Base-by-base conservation (phyloP, 92 coral and sea anemone genomes). In the Anthopleura xanthogrammica region DNA sequence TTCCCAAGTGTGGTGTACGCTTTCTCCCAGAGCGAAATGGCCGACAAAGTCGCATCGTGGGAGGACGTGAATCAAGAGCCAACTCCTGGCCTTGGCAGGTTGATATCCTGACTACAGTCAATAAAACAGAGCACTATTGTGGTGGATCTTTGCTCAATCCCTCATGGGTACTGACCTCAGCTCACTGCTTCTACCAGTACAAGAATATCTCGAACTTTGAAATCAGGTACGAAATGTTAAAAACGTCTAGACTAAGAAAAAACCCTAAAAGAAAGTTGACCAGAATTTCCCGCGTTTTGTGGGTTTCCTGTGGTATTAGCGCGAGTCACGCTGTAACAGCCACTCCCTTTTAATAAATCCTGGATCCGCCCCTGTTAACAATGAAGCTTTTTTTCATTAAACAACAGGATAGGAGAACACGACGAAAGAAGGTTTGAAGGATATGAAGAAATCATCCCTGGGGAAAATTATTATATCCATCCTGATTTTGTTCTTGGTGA, bases 11-110 rank as follows among this genome's bases (percentile, higher is more conserved):
- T 68, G 98, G 98, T 41, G 81, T 87, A 29, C 96, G 99, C 50
- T 85, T 64, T 74, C 85, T 87, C 16, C 88, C 89, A 16, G 48
- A 76, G 46, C 60, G 82, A 17, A 56, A n/a, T 72, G 80, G 92
- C 16, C 92, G 95, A 60, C 85, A 77, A 41, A 90, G 82, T 60
- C 95, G 91, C 13, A 85, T 96, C 65, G 97, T 96, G 2, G 99
- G 99, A 19, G 99, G 99, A 68, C 89, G 82, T 6, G 98, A 96
- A 78, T 92, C 97, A 55, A 89, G 86, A 43, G 92, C 94, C 77
- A 92, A 96, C 83, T 91, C 99, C 52, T 97, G 99, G 99, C 99
- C 99, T 57, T 97, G 99, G 99, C 92, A 92, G 83, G 93, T 96
- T 16, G 95, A 96, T 80, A 90, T 97, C 16, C 88, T 93, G 10